Evolutionary conservation across 2,113 vertebrate genomes (phyloP), one percentile per base, ranked within the genome.

Genomic region (Apus apus): DNA sequence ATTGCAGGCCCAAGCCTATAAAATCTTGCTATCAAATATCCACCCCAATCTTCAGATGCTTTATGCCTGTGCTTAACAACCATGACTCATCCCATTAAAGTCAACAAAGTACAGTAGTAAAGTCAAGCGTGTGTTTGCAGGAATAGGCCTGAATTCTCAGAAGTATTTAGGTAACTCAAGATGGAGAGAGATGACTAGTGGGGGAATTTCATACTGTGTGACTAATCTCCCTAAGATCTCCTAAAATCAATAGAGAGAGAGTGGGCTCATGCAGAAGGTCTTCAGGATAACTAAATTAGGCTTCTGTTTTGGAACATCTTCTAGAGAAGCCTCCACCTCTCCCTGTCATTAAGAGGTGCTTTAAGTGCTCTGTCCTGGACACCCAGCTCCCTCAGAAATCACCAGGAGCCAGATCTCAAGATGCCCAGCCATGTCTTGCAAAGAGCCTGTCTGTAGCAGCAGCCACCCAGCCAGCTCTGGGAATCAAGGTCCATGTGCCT

Each of bases 21-120:
- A 96, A 96, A 89, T 75, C 83, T 92, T 27, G 6, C 92, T 96
- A 94, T 97, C 72, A 2, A 95, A 94, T 95, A 95, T 96, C 96
- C 92, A 75, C 36, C 73, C 45, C 80, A 87, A 85, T 89, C 76
- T 96, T 77, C 91, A 94, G 91, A 97, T 95, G 77, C 94, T 95
- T 96, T 96, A 94, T 95, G 90, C 94, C 54, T 81, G 34, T 92
- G 83, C 88, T 86, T 96, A 96, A 96, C 90, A 90, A 54, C 89
- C 95, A 70, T 97, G 96, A 97, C 96, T 94, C 94, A 96, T 97
- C 77, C 95, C 21, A 23, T 62, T 95, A 93, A 97, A 96, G 91
- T 95, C 96, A 94, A 95, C 87, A 87, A 58, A 96, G 93, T 94
- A 93, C 85, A 95, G 93, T 94, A 95, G 96, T 97, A 94, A 95